phyloP scores from a whole-genome alignment of 2,888 invertebrate species.

The Scaptodrosophila latifasciaeformis region DNA sequence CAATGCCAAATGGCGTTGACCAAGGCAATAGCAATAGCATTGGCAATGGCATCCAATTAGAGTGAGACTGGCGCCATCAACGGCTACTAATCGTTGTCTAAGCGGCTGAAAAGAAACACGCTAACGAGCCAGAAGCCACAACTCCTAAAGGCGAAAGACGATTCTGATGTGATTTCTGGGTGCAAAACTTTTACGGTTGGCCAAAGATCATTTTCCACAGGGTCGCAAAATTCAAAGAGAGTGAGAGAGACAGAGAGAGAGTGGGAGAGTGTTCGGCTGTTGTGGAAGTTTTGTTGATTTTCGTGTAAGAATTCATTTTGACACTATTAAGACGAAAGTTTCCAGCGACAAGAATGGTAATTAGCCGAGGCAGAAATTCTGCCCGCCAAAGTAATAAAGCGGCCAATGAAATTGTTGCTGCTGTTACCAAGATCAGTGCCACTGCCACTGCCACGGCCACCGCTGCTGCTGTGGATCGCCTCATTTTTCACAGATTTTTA shows the following conservation, averaged over 20 bases:
- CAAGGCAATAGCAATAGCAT: conserved; percentile 3
- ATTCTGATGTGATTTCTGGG: no score
- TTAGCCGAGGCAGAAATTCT: conserved; percentile 46
- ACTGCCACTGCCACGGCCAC: conserved; percentile 22
- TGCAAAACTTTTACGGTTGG: no score
- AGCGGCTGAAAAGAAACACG: conserved; percentile 16
- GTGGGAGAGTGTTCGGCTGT: no score
- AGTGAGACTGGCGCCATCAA: conserved; percentile 26
- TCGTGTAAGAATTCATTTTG: conserved; percentile 66
- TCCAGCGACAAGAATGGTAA: conserved; percentile 52
- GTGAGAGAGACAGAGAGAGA: no score
- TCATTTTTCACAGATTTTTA: conserved; percentile 43
- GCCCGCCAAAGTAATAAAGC: conserved; percentile 4
- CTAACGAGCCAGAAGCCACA: conserved; percentile 23
- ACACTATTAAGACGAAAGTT: conserved; percentile 53
- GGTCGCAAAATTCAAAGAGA: no score
- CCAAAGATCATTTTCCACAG: no score
- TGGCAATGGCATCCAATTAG: conserved; percentile 22
- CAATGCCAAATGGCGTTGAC: not conserved
- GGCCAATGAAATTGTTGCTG: no score
- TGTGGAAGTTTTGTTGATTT: no score
- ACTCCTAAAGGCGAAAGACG: no score
- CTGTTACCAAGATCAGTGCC: no score
- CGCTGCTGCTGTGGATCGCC: conserved; percentile 17
- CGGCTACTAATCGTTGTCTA: conserved; percentile 29